Base-by-base conservation (phyloP, 1,140 invertebrate genomes). In the Drosophila pseudoananassae region DNA sequence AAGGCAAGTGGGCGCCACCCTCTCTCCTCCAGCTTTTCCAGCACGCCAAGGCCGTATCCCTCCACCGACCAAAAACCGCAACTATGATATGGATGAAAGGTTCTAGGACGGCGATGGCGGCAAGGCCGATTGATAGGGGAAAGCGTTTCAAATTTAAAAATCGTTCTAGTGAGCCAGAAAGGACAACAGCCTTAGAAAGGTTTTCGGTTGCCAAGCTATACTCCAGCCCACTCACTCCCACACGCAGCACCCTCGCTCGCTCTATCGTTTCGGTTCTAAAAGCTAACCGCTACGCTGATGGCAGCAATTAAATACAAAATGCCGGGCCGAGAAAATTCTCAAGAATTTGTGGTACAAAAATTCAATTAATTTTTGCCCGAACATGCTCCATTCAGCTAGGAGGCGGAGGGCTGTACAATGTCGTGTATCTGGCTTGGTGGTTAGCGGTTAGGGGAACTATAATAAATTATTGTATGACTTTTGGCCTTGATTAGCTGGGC, bases 281-380 rank as follows among this genome's bases (percentile, higher is more conserved):
- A 82, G 64, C 70, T 75, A 85, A 88, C 78, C 83, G 75, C 83
- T 58, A 63, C 78, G 70, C 83, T 88, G 83, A 87, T 88, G 75
- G 65, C 70, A 88, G 82, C 70, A 87, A 82, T 87, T 87, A 88
- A 87, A 88, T 65, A 77, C 56, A 81, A 87, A 88, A 87, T 88
- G 78, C 66, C 65, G 64, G 75, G 33, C 74, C 73, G 45, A 61
- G 69, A 85, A 76, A 88, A 88, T 87, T 63, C 63, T 87, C 71
- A 73, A 87, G 82, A 87, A 88, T 82, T 87, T 87, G 83, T 78
- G 83, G 83, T 88, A 87, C 82, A 87, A 87, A 87, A 87, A 87
- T 87, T 87, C 82, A 87, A 87, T 87, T 87, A 87, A 87, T 87
- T 88, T 87, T 78, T 56, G 57, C 60, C 74, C 54, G 33, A 71